Conservation (phyloP, 2,113 vertebrate genomes). For the Callionymus lyra region DNA sequence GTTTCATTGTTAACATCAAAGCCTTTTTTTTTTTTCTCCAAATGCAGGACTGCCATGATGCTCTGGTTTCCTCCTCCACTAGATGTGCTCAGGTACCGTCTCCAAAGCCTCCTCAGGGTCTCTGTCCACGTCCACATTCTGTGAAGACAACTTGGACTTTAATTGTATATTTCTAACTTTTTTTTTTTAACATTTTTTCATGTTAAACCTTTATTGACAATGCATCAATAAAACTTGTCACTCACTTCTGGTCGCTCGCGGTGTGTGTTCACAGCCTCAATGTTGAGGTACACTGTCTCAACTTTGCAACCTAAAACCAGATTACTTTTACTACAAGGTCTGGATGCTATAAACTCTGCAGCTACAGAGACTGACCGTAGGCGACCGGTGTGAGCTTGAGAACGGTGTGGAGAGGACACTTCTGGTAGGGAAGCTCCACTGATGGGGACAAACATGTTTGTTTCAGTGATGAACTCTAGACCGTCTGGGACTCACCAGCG, state of each 20-base stretch:
- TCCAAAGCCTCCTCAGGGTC: conserved; percentile 69
- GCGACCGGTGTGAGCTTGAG: conserved; percentile 66
- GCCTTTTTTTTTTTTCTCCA: not conserved
- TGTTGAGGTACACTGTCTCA: conserved; percentile 79
- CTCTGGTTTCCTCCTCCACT: conserved; percentile 12
- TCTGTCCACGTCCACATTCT: conserved; percentile 76
- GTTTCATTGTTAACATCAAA: not conserved
- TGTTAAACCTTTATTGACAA: too few species aligned
- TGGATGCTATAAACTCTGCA: not conserved
- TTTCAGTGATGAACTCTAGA: not conserved
- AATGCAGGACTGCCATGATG: too few species aligned
- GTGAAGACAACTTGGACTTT: not conserved
- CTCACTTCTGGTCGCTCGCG: conserved; percentile 65
- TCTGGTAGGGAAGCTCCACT: conserved; percentile 68
- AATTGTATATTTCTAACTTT: too few species aligned
- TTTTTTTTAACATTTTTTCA: not conserved
- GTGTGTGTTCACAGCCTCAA: conserved; percentile 87
- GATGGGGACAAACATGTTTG: not conserved
- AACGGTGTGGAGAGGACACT: conserved; percentile 66
- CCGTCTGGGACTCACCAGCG: conserved; percentile 57
- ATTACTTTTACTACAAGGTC: not conserved
- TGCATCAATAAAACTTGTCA: too few species aligned
- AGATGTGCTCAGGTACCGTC: conserved; percentile 68
- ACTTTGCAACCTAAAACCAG: conserved; percentile 79
- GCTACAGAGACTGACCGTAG: conserved; percentile 49